Percentiles rank a stretch among this genome's conserved stretches.
Conservation (phyloP, 2,888 invertebrate genomes). For the Philonicus albiceps region DNA sequence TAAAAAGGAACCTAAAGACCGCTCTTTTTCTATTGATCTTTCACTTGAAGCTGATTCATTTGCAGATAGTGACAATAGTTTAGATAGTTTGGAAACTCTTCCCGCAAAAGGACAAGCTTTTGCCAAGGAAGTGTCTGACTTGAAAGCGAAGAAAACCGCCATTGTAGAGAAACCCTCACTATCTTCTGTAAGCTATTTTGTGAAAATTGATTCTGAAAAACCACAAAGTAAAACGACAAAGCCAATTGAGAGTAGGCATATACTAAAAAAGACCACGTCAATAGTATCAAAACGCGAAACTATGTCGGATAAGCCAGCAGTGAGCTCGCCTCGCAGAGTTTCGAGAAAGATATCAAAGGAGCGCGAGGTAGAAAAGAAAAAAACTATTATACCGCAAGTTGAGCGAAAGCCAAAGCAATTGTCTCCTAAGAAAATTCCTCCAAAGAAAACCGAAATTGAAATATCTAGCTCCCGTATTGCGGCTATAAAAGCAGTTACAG, state of each 20-base stretch:
- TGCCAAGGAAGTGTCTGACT: slow-evolving; percentile 38
- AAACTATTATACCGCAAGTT: neutral
- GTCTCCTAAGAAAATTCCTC: neutral
- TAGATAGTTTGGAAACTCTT: slow-evolving; percentile 47
- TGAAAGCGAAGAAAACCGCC: neutral
- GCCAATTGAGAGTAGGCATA: neutral
- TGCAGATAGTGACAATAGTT: slow-evolving; percentile 20
- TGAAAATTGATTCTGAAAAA: slow-evolving; percentile 46
- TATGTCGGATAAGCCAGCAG: neutral
- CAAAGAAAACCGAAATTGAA: neutral
- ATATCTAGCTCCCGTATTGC: neutral
- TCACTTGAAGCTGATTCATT: neutral
- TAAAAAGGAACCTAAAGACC: neutral
- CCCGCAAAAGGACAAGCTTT: slow-evolving; percentile 44
- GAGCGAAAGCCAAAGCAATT: neutral
- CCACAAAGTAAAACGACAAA: slow-evolving; percentile 1
- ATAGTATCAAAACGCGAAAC: neutral
- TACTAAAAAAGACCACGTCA: neutral
- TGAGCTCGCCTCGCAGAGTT: neutral
- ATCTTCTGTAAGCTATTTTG: slow-evolving; percentile 49
- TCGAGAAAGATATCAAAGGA: neutral
- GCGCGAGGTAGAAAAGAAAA: neutral
- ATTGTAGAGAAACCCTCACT: neutral
- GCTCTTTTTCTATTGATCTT: neutral
- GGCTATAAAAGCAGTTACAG: neutral